These are phyloP conservation scores for Ectemnius cavifrons DNA, from an alignment of 2,888 invertebrate species.

Conservation along the genomic window DNA sequence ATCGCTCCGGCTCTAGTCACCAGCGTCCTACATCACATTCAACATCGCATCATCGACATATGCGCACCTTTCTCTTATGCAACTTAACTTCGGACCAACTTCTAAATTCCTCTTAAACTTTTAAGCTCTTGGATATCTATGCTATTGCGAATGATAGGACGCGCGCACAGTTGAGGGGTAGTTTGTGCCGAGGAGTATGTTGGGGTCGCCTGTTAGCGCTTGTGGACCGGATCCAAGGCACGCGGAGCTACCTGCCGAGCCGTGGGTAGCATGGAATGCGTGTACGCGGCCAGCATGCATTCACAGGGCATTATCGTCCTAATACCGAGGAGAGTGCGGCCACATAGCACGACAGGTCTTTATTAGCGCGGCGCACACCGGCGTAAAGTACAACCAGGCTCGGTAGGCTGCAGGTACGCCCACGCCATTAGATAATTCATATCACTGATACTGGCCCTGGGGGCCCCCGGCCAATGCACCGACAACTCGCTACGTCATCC, in stretches of 20 bases:
- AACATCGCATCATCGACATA: too few relatives aligned
- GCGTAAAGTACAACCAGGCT: constrained; percentile 18
- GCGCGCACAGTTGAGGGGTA: too few relatives aligned
- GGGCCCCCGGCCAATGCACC: constrained; percentile 45
- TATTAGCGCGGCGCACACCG: constrained; percentile 34
- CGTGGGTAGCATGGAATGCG: constrained; percentile 58
- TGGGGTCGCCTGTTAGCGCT: too few relatives aligned
- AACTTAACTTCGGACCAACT: too few relatives aligned
- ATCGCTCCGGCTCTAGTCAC: constrained; percentile 4
- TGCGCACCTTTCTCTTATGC: too few relatives aligned
- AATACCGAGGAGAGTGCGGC: constrained; percentile 31
- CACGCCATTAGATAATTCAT: constrained; percentile 66
- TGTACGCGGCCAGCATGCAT: constrained; percentile 9
- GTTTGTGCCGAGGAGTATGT: too few relatives aligned
- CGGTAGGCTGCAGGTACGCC: constrained; percentile 57
- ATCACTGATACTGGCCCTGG: constrained; percentile 56
- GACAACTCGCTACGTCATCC: constrained; percentile 50
- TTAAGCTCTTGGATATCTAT: too few relatives aligned
- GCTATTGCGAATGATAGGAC: too few relatives aligned
- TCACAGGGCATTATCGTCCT: constrained; percentile 47
- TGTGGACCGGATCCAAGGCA: background rate
- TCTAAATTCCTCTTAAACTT: too few relatives aligned
- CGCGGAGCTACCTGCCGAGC: constrained; percentile 51
- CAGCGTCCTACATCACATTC: too few relatives aligned
- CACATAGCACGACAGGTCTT: constrained; percentile 36